phyloP scores from a whole-genome alignment of 2,888 invertebrate genomes.

The Lepeophtheirus nordmannii region DNA sequence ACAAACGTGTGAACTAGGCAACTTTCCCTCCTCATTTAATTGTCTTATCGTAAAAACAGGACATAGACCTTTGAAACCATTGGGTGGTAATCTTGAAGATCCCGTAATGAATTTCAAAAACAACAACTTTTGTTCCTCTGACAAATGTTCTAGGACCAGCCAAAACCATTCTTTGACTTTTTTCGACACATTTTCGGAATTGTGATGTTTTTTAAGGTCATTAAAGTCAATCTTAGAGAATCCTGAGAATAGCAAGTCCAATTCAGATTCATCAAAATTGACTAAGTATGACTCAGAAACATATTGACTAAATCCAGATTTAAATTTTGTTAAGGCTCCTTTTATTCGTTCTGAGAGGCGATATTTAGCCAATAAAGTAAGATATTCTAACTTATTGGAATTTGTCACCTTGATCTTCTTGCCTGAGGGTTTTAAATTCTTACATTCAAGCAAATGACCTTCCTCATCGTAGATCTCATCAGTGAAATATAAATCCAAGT shows the following conservation, averaged over 20 bases:
- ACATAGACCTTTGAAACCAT: neutral
- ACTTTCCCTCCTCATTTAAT: neutral
- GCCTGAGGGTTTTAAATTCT: neutral
- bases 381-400: neutral
- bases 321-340: neutral
- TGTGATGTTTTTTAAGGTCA: neutral
- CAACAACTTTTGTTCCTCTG: constrained; percentile 4
- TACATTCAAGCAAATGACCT: neutral
- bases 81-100: neutral
- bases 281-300: neutral
- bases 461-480: neutral
- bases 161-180: neutral
- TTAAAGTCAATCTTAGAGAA: neutral
- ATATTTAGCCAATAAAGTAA: neutral
- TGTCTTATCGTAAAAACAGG: neutral
- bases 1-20: neutral
- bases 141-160: neutral
- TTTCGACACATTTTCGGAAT: neutral
- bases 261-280: neutral
- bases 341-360: neutral
- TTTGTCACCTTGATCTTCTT: neutral
- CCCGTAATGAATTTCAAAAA: constrained; percentile 2
- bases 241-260: constrained; percentile 1
- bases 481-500: neutral
- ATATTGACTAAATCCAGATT: neutral